Conservation (phyloP, 1,140 invertebrate species). For the Mya arenaria region DNA sequence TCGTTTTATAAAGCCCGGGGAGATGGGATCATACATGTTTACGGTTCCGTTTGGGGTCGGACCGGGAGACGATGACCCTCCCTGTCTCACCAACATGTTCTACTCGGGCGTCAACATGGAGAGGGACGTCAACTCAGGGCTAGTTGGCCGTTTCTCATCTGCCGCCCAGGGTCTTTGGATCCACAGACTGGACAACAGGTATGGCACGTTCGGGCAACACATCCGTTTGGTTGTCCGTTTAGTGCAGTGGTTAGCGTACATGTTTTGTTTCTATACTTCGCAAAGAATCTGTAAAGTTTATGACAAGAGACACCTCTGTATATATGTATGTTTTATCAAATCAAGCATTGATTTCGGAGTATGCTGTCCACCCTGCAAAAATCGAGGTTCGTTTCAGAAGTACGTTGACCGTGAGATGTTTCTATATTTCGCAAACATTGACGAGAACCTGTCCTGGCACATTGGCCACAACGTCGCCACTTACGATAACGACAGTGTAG, state of each 20-base stretch:
- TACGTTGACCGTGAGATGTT: slow-evolving; percentile 62
- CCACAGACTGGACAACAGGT: neutral
- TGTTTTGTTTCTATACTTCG: too few species aligned
- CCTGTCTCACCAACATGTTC: slow-evolving; percentile 66
- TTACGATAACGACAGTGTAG: slow-evolving; percentile 2
- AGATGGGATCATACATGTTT: slow-evolving; percentile 59
- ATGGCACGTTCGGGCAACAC: too few species aligned
- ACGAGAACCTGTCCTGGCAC: slow-evolving; percentile 48
- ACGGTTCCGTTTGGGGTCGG: slow-evolving; percentile 60
- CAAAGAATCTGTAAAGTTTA: too few species aligned
- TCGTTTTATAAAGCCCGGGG: slow-evolving; percentile 38
- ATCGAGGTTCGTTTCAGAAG: neutral
- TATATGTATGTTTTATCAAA: too few species aligned
- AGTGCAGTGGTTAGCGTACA: too few species aligned
- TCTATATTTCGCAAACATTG: slow-evolving; percentile 13
- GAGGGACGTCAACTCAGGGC: slow-evolving; percentile 65
- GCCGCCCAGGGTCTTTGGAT: slow-evolving; percentile 58
- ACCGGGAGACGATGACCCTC: slow-evolving; percentile 62
- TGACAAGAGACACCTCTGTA: too few species aligned
- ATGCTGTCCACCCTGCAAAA: too few species aligned
- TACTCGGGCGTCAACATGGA: slow-evolving; percentile 69
- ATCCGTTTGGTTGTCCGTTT: too few species aligned
- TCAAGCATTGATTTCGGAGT: too few species aligned
- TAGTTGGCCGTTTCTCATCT: slow-evolving; percentile 69
- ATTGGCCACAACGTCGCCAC: slow-evolving; percentile 32